These are phyloP conservation scores for Brachionus asplanchnoidis DNA, from an alignment of 1,140 invertebrate genomes.

Conservation along the genomic window DNA sequence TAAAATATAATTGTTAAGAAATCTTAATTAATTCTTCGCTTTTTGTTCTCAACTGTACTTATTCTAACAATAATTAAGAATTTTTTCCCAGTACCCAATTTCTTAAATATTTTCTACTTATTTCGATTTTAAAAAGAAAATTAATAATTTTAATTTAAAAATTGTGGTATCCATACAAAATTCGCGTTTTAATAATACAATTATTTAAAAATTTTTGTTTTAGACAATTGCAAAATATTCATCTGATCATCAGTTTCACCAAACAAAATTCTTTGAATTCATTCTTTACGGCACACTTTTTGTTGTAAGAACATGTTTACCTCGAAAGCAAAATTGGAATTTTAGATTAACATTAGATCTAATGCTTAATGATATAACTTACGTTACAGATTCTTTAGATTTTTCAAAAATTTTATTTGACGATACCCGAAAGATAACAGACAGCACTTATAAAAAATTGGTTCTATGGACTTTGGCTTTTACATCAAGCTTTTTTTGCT, in stretches of 20 bases:
- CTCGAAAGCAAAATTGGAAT: slow-evolving; percentile 12
- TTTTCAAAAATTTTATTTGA: slow-evolving; percentile 29
- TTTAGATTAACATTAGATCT: slow-evolving; percentile 4
- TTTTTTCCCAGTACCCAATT: too few relatives aligned
- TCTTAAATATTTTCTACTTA: too few relatives aligned
- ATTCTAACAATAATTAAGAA: too few relatives aligned
- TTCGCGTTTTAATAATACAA: too few relatives aligned
- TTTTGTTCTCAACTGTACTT: too few relatives aligned
- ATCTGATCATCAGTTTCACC: slow-evolving; percentile 16
- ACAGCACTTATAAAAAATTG: neutral
- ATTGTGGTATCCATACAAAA: too few relatives aligned
- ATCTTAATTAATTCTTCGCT: too few relatives aligned
- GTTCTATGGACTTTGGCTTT: slow-evolving; percentile 8
- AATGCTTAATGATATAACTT: slow-evolving; percentile 25
- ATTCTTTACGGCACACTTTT: slow-evolving; percentile 12
- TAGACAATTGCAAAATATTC: slow-evolving; percentile 32
- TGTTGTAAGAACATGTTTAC: neutral
- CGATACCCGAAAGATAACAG: neutral
- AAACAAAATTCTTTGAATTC: slow-evolving; percentile 34
- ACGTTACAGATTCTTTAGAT: slow-evolving; percentile 4
- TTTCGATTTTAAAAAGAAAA: too few relatives aligned
- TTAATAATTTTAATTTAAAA: too few relatives aligned
- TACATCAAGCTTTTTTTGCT: slow-evolving; percentile 24
- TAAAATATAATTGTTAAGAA: too few relatives aligned
- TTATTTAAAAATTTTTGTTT: too few relatives aligned